A percentile compares a stretch with the other conserved stretches of the same genome.
phyloP scores from a whole-genome alignment of 1,140 invertebrate species.

The Drosophila arizonae region DNA sequence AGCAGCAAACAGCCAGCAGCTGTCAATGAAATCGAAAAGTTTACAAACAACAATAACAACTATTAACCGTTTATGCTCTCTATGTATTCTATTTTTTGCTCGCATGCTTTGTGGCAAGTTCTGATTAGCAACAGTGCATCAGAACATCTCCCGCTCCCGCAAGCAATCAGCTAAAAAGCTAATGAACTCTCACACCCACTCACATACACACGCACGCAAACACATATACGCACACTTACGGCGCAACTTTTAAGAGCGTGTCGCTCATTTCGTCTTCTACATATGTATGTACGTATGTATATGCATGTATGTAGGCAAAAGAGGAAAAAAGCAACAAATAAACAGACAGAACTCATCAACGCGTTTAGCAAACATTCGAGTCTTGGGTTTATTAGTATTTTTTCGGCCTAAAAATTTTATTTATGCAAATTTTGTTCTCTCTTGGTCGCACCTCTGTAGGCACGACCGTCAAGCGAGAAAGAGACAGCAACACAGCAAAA shows the following conservation, averaged over 20 bases:
- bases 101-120: conserved; percentile 57
- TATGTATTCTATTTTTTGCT: conserved; percentile 52
- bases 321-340: conserved; percentile 30
- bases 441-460: conserved; percentile 22
- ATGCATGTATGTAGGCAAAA: too few species aligned
- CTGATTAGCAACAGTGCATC: conserved; percentile 67
- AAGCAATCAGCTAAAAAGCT: conserved; percentile 25
- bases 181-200: conserved; percentile 35
- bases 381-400: conserved; percentile 14
- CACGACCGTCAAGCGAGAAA: neutral
- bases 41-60: conserved; percentile 13
- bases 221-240: conserved; percentile 1
- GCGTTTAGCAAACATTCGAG: conserved; percentile 15
- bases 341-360: conserved; percentile 27
- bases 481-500: neutral
- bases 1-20: conserved; percentile 6
- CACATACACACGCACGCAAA: conserved; percentile 7
- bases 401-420: conserved; percentile 19
- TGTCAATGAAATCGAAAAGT: conserved; percentile 30
- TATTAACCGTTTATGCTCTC: conserved; percentile 39
- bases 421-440: conserved; percentile 33
- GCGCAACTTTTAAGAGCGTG: conserved; percentile 15
- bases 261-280: conserved; percentile 41
- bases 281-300: neutral
- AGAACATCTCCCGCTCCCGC: neutral